These are phyloP conservation scores for Reticulitermes lucifugus DNA, from an alignment of 2,888 invertebrate species.

Conservation along the genomic window DNA sequence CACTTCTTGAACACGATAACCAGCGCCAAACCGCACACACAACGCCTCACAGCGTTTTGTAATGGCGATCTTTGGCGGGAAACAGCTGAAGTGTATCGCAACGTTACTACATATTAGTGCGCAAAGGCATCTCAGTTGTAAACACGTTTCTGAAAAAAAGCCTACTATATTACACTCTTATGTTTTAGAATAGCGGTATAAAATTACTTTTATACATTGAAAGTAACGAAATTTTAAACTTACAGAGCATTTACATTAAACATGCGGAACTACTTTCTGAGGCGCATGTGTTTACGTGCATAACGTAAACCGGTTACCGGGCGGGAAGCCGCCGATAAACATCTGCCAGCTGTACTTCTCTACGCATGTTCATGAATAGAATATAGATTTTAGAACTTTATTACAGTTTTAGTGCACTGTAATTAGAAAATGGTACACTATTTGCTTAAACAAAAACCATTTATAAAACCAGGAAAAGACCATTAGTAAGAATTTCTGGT, in stretches of 20 bases:
- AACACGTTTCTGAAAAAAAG: conserved; percentile 46
- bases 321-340: conserved; percentile 54
- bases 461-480: no score
- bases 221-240: neutral
- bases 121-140: conserved; percentile 51
- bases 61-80: conserved; percentile 77
- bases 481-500: no score
- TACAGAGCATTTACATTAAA: conserved; percentile 4
- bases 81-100: conserved; percentile 72
- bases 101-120: conserved; percentile 58
- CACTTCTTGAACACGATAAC: conserved; percentile 52
- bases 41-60: conserved; percentile 68
- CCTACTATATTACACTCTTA: neutral
- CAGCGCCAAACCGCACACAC: conserved; percentile 62
- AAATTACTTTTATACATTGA: conserved; percentile 20
- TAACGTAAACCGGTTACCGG: conserved; percentile 49
- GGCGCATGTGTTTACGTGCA: conserved; percentile 43
- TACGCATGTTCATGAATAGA: conserved; percentile 14
- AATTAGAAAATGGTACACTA: no score
- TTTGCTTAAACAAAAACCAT: no score
- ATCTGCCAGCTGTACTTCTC: conserved; percentile 53
- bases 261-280: conserved; percentile 50
- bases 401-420: neutral
- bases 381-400: neutral
- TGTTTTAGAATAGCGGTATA: neutral